phyloP scores from a whole-genome alignment of 2,113 vertebrate genomes.

The Tragelaphus strepsiceros region DNA sequence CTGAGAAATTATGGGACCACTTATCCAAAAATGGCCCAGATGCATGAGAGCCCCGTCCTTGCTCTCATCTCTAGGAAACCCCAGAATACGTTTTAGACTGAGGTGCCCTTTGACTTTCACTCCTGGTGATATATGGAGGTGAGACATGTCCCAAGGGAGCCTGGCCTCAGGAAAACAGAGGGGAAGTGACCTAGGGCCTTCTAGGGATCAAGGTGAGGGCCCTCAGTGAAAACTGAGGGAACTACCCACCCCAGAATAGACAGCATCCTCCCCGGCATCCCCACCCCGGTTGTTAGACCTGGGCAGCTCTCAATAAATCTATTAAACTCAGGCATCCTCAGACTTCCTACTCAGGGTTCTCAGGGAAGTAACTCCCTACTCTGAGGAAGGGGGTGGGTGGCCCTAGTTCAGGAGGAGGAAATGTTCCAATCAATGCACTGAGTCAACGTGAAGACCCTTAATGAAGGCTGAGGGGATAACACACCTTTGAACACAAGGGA shows the following conservation, averaged over 20 bases:
- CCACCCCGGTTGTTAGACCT: fast-evolving
- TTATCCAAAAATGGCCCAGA: neutral
- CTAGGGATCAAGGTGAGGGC: neutral
- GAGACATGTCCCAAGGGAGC: neutral
- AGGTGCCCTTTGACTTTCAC: neutral
- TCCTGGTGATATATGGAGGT: neutral
- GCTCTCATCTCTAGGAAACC: neutral
- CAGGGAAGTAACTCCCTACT: neutral
- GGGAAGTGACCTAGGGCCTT: neutral
- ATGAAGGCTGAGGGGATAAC: neutral
- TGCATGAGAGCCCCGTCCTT: neutral
- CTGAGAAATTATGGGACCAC: neutral
- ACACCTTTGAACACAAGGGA: neutral
- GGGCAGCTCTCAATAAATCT: neutral
- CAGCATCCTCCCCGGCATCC: neutral
- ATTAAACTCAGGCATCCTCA: neutral
- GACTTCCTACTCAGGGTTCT: neutral
- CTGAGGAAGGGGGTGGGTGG: neutral
- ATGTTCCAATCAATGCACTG: neutral
- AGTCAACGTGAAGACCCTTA: neutral
- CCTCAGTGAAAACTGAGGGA: neutral
- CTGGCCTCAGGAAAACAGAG: neutral
- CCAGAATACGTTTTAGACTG: neutral
- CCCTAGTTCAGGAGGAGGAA: neutral
- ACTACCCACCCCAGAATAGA: neutral